Base-by-base conservation (phyloP, 2,888 invertebrate species). In the Pheosia tremula region DNA sequence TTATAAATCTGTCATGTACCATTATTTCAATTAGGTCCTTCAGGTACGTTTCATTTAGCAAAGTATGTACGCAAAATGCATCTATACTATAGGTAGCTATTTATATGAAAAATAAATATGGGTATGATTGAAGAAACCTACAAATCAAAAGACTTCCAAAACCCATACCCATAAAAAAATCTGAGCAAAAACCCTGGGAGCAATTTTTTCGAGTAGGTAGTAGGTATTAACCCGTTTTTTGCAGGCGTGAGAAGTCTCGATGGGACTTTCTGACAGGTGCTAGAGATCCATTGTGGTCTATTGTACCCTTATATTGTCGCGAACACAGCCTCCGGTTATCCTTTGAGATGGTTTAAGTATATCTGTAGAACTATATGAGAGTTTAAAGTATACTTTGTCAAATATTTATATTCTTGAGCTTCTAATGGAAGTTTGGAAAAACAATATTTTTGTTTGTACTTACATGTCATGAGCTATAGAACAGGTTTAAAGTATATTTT, bases 141-240 rank as follows among this genome's bases (percentile, higher is more conserved):
- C 52, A 13, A 24, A 8, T 69, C 70, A 73, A 69, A 68, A 65
- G 68, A 56, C 24, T 56, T 56, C 45, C 45, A 41, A 56, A 36
- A 58, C 59, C 63, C 61, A 58, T 56, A 10, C 52, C 59, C 62
- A 58, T 52, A 60, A 81, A 77, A 80, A 75, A 71, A 69, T 65
- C 61, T 54, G 41, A 61, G 62, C 76, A 81, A 79, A 77, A 80
- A 66, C 68, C 71, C 69, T 75, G 77, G 69, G 80, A 78, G 71
- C 60, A 45, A 58, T 75, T 81, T 82, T 82, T 84, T 80, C 62
- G 65, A 67, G 63, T 76, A 54, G 63, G 61, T 61, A 67, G 63
- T 76, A 54, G 63, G 61, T 61, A 76, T 64, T 87, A 91, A 90
- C 89, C 87, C 90, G 84, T 89, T 91, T 90, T 91, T 91, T 90